A percentile compares a stretch with the other conserved stretches of the same genome.
Evolutionary conservation across 2,113 vertebrate genomes (phyloP).

Genomic region (Neodon shergylaensis): DNA sequence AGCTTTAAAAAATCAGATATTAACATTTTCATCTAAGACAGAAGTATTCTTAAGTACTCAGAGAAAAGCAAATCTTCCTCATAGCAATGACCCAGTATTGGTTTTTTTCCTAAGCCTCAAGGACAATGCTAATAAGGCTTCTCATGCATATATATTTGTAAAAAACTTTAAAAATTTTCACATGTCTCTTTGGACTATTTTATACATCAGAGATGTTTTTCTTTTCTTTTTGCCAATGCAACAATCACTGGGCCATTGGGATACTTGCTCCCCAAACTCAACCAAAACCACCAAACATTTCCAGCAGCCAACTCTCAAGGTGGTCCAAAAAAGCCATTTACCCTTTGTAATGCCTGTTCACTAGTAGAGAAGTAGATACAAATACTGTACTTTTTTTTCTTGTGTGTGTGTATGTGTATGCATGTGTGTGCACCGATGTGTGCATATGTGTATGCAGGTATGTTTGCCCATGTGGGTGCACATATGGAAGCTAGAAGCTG

Average conservation of each 20-base stretch:
- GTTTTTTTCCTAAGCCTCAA: not conserved
- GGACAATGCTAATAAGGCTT: not conserved
- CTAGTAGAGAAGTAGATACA: not conserved
- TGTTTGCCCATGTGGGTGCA: not conserved
- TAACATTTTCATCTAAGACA: constrained; percentile 22
- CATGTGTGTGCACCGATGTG: rapidly evolving
- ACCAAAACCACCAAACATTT: not conserved
- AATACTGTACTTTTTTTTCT: not conserved
- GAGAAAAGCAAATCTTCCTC: constrained; percentile 18
- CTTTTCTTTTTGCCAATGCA: not conserved
- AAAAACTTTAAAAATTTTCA: not conserved
- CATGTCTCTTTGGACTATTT: not conserved
- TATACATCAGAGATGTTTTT: not conserved
- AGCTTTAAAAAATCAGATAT: constrained; percentile 54
- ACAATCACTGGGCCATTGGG: not conserved
- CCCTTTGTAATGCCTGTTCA: not conserved
- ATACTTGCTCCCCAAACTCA: not conserved
- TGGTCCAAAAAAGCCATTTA: not conserved
- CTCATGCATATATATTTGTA: not conserved
- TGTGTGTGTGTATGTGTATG: no score
- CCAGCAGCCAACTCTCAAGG: constrained; percentile 63
- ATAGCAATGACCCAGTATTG: not conserved
- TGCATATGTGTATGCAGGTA: not conserved
- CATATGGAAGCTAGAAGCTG: not conserved
- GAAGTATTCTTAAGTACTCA: constrained; percentile 2